Evolutionary conservation across 2,797 vertebrate genomes (phyloP), one percentile per base, ranked within the genome.

Genomic region (Sebastiscus albofasciatus): DNA sequence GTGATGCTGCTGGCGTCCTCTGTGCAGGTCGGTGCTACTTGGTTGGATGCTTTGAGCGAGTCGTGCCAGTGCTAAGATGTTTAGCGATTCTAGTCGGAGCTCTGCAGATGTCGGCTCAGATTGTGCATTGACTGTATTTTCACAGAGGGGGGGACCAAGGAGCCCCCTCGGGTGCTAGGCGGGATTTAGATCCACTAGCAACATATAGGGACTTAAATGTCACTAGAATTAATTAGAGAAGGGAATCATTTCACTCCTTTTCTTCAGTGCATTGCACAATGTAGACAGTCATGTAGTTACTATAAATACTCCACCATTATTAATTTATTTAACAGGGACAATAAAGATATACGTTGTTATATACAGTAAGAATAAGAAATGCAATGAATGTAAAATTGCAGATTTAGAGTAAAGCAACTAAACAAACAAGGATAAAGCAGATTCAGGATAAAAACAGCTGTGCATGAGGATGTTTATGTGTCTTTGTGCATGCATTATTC

Each of bases 1-100:
- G 49, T 36, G 81, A 85, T 85, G 90, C 72, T 77, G 79, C 71
- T 42, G 75, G 64, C 16, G 27, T 87, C 62, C 29, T 81, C 82
- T 31, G 5, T 78, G 65, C 87, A 85, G 87, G 82, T 87, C 20
- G 77, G 58, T 88, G 87, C 60, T 55, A 3, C 52, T 52, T 8
- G 42, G 27, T 77, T 33, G 39, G 55, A 61, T 16, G n/a, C 11
- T 64, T 75, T 71, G 56, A 20, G 11, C 1, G 39, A n/a, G 56
- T 6, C 22, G 1, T 36, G 52, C 64, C 24, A 5, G 39, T 20
- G 49, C 24, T 39, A 5, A 55, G 24, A 39, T 22, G 34, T 58
- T 62, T 55, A 31, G 59, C 5, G 5, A 22, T 49, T 26, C 13
- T 8, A 27, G 55, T 61, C 1, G 46, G n/a, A 27, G 46, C 66